Evolutionary conservation across 1,140 invertebrate genomes (phyloP).

Genomic region (Sarcophaga bullata): DNA sequence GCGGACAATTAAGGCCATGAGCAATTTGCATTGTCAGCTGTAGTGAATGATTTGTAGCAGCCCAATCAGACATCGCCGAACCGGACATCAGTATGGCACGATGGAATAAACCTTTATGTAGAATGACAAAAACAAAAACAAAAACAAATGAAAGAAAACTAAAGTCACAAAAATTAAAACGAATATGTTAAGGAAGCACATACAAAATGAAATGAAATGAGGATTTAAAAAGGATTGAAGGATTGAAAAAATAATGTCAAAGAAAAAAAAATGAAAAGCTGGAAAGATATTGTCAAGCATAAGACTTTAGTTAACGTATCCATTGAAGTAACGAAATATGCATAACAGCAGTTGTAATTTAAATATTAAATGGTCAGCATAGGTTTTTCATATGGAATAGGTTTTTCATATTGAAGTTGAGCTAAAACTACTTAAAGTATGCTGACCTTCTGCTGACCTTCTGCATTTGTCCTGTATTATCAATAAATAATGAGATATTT

Average conservation of each 20-base stretch:
- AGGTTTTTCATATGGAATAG: too few relatives aligned
- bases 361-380: too few relatives aligned
- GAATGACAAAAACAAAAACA: not conserved
- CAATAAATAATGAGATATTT: too few relatives aligned
- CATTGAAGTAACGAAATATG: too few relatives aligned
- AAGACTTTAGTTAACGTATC: not conserved
- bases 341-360: too few relatives aligned
- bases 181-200: not conserved
- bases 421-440: too few relatives aligned
- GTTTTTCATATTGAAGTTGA: too few relatives aligned
- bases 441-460: too few relatives aligned
- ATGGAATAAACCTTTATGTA: conserved; percentile 80
- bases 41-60: conserved; percentile 82
- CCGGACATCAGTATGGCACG: conserved; percentile 94
- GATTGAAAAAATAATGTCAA: not conserved
- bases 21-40: conserved; percentile 85
- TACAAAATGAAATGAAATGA: not conserved
- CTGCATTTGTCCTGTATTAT: too few relatives aligned
- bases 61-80: conserved; percentile 90
- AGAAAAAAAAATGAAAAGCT: not conserved
- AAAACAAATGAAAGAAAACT: not conserved
- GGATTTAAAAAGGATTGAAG: not conserved
- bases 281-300: not conserved
- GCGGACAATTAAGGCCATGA: conserved; percentile 80
- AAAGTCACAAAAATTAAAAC: not conserved